Evolutionary conservation across 2,113 vertebrate species (phyloP), one percentile per base, ranked within the genome.

Genomic region (Ursus arctos): DNA sequence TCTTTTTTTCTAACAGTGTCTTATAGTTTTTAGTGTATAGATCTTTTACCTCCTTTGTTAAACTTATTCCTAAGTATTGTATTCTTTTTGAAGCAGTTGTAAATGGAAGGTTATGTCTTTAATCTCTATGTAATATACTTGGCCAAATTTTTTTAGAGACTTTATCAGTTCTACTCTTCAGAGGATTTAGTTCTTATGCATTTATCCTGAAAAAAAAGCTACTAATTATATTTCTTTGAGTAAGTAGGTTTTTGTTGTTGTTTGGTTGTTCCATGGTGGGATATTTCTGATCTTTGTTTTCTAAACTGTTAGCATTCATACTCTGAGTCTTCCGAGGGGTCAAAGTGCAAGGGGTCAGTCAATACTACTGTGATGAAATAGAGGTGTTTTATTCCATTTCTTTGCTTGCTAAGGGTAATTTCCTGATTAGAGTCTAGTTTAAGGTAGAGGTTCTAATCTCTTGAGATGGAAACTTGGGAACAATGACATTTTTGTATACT

Each of bases 381-480:
- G 84, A 96, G 51, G 63, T 71, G 28, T 72, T 86, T 86, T 59
- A 71, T 57, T 91, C 6, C 79, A 21, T 61, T 92, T 79, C 31
- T 91, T 40, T 72, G 53, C 7, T 90, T 91, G 12, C 18, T 77
- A 57, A 69, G 12, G 40, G 26, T 92, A 87, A 87, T 55, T 55
- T 87, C n/a, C 26, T 76, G 67, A 22, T 33, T 57, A 51, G 49
- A 77, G 40, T 89, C 33, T 57, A 8, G 10, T 84, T 96, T 57
- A 89, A 84, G 13, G 7, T 59, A 5, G 59, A 51, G 33, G 22
- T 77, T 88, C 63, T 92, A 81, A 87, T 63, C 43, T 86, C 88
- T 91, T 92, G 82, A 81, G 43, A 53, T 72, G 53, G 55, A 80
- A 87, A 81, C 47, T 91, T 81, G 82, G 43, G n/a, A 95, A 63